These are phyloP conservation scores for Acanthoscelides obtectus DNA, from an alignment of 2,888 invertebrate genomes.

Conservation along the genomic window DNA sequence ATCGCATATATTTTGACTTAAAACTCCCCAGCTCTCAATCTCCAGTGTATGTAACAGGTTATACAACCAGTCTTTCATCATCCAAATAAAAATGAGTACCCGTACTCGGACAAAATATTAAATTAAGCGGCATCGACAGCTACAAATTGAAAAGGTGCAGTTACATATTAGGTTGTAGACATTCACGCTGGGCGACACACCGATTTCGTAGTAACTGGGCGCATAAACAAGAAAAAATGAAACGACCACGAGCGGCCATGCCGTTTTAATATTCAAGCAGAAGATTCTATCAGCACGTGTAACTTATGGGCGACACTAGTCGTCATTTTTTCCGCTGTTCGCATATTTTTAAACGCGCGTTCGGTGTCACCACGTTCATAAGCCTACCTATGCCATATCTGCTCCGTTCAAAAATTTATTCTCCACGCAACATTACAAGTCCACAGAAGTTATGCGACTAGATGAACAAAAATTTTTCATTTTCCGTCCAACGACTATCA, in stretches of 20 bases:
- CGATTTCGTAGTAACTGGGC: neutral
- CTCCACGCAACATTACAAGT: neutral
- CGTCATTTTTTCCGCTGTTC: neutral
- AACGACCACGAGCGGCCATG: neutral
- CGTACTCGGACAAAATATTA: neutral
- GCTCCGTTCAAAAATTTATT: neutral
- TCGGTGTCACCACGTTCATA: neutral
- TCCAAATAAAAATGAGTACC: neutral
- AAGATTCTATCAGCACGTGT: neutral
- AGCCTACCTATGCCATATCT: neutral
- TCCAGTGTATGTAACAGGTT: too few relatives aligned
- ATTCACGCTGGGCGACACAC: neutral
- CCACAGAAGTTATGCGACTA: neutral
- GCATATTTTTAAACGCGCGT: neutral
- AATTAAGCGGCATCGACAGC: neutral
- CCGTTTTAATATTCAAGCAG: neutral
- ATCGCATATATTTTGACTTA: too few relatives aligned
- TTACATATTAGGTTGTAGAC: neutral
- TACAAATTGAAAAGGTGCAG: neutral
- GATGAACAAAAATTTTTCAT: too few relatives aligned
- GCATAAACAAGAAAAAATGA: neutral
- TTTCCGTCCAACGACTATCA: too few relatives aligned
- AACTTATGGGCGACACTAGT: neutral
- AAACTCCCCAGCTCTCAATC: too few relatives aligned
- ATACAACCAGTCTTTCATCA: neutral